Evolutionary conservation across 2,113 vertebrate genomes (phyloP).

Genomic region (Pristiophorus japonicus): DNA sequence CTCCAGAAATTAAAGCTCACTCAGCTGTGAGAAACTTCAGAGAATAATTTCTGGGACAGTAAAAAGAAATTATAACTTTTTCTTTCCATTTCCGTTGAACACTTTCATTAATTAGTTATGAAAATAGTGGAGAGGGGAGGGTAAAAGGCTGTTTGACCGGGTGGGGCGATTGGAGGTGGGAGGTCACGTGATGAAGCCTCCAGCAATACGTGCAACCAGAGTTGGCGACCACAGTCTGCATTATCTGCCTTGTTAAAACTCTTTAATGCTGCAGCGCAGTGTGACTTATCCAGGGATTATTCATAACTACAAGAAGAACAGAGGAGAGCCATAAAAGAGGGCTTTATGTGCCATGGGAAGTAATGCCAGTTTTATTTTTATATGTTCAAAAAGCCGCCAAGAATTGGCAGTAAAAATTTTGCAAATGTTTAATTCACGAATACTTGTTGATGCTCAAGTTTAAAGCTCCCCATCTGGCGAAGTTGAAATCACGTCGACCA

Average conservation of each 20-base stretch:
- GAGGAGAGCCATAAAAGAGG: background rate
- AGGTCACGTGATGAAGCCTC: background rate
- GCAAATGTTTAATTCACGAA: constrained; percentile 13
- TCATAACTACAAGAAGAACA: background rate
- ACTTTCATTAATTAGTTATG: background rate
- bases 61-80: background rate
- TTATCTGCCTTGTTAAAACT: background rate
- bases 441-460: background rate
- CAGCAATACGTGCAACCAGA: background rate
- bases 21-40: background rate
- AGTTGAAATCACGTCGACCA: background rate
- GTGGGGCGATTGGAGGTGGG: background rate
- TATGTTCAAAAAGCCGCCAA: background rate
- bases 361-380: constrained; percentile 28
- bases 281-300: background rate
- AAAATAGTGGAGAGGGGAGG: background rate
- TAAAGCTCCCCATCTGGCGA: background rate
- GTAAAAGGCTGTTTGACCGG: background rate
- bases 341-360: background rate
- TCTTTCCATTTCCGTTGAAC: no score
- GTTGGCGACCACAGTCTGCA: background rate
- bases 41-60: no score
- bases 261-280: background rate
- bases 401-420: background rate
- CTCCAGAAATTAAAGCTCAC: background rate